Evolutionary conservation across 2,113 vertebrate species (phyloP), one percentile per base, ranked within the genome.

Genomic region (Prionailurus viverrinus): DNA sequence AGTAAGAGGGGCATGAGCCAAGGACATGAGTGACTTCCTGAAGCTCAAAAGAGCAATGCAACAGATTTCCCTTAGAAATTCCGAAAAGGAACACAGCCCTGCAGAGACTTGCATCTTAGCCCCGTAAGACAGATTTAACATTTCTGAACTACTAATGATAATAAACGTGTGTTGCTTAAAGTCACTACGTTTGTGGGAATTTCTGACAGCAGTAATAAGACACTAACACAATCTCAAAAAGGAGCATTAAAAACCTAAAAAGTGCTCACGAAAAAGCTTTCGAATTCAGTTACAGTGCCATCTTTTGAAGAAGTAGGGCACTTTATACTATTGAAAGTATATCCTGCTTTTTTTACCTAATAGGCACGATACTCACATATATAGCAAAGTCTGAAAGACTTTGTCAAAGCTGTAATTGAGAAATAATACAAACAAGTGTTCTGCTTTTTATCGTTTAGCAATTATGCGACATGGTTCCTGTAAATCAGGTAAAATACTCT

Each of bases 301-400:
- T 65, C 63, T 55, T 83, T 89, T 84, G 29, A 94, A 79, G 76
- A 85, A 78, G 23, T n/a, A 58, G 21, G 41, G 63, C 36, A 78
- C 4, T 87, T 95, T 81, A 84, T 81, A 78, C 68, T 85, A 78
- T 39, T 25, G 68, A 93, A 92, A 88, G 55, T 74, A 2, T 68
- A 18, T 51, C 73, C 90, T 88, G 33, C 21, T 74, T 80, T 95
- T 95, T 95, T 93, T 86, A 76, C 12, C 18, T 29, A 89, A 73
- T 89, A 92, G 91, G 45, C 19, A 89, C 15, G 93, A 33, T 85
- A 91, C 93, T 97, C 95, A 88, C 8, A 74, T 39, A 76, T 48
- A 80, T 33, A 73, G 41, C 33, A 36, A 31, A 66, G 14, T 55
- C 23, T 79, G 74, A 81, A 51, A 94, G 53, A 79, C 51, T 81